These are phyloP conservation scores for Lacerta bilineata DNA, from an alignment of 2,797 vertebrate genomes.

Conservation along the genomic window DNA sequence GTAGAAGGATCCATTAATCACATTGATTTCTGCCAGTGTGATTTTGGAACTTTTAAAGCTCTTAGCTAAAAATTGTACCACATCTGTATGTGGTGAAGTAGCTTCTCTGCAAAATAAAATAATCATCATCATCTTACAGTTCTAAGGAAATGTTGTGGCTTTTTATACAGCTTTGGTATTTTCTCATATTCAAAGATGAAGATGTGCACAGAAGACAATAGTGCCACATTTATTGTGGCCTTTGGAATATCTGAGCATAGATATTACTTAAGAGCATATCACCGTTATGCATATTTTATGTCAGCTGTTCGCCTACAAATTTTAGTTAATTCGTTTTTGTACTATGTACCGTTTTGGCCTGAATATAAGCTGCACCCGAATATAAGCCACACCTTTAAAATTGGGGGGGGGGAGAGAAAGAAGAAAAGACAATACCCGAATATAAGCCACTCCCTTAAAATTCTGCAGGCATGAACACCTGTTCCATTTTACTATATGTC, in stretches of 20 bases:
- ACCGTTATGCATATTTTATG: background rate
- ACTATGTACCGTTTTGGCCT: no score
- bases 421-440: no score
- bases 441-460: no score
- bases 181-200: background rate
- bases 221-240: background rate
- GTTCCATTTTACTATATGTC: no score
- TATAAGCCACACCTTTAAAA: no score
- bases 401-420: no score
- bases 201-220: no score
- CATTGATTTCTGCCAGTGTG: background rate
- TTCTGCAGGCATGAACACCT: no score
- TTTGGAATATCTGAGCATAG: background rate
- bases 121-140: no score
- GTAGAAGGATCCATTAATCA: conserved; percentile 46
- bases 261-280: background rate
- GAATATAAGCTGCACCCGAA: no score
- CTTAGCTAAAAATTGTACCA: conserved; percentile 4
- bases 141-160: conserved; percentile 14
- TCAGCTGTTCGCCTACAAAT: background rate
- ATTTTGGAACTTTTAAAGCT: conserved; percentile 7
- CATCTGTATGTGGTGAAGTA: background rate
- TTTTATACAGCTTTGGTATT: background rate
- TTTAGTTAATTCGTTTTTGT: background rate
- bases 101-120: no score